phyloP scores from a whole-genome alignment of 2,113 vertebrate species.

The Ranitomeya imitator region DNA sequence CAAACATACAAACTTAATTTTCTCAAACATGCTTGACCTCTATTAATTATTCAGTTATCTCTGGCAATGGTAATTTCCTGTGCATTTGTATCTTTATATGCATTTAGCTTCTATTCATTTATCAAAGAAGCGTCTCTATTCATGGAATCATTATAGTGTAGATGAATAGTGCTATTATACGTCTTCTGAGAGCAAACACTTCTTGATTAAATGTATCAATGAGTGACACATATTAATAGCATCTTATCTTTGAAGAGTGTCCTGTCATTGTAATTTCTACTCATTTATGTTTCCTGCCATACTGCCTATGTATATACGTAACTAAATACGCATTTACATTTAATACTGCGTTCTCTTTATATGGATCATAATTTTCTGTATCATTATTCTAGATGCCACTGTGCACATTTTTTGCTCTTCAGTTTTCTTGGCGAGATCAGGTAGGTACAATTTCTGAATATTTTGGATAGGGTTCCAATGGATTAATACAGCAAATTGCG shows the following conservation, averaged over 20 bases:
- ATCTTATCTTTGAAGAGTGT: neutral
- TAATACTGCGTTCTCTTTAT: neutral
- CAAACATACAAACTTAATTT: neutral
- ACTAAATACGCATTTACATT: neutral
- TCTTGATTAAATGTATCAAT: neutral
- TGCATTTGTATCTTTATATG: neutral
- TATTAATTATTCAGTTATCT: neutral
- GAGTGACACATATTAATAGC: neutral
- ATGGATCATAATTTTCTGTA: neutral
- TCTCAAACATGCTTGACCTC: neutral
- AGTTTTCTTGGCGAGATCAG: neutral
- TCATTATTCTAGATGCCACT: neutral
- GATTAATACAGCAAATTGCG: no score
- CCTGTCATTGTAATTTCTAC: neutral
- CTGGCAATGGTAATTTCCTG: neutral
- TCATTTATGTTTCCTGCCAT: no score
- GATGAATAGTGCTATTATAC: constrained; percentile 9
- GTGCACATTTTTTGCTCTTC: neutral
- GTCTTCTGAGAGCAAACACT: neutral
- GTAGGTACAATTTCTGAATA: constrained; percentile 22
- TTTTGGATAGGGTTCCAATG: neutral
- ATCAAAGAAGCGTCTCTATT: neutral
- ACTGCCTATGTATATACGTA: no score
- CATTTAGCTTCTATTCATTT: constrained; percentile 6
- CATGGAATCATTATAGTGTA: neutral